phyloP scores from a whole-genome alignment of 1,140 invertebrate genomes.

The Melanaphis sacchari region DNA sequence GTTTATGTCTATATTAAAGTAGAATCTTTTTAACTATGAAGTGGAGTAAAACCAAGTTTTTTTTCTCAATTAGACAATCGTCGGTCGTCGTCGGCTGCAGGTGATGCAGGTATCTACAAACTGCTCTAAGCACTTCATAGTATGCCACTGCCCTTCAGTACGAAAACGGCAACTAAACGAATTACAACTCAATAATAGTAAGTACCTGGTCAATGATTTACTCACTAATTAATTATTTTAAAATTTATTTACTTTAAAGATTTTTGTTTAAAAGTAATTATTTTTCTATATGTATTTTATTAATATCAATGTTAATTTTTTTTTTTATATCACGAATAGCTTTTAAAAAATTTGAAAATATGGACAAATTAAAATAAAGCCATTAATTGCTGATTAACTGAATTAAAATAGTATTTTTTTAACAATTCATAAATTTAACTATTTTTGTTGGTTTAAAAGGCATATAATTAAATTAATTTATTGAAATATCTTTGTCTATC shows the following conservation, averaged over 20 bases:
- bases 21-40: not conserved
- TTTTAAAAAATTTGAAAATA: not conserved
- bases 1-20: not conserved
- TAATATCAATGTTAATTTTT: not conserved
- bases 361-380: not conserved
- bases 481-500: not conserved
- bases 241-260: not conserved
- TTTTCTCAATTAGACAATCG: not conserved
- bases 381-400: not conserved
- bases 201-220: not conserved
- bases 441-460: not conserved
- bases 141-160: not conserved
- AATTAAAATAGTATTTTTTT: not conserved
- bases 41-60: not conserved
- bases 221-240: not conserved
- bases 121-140: not conserved
- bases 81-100: not conserved
- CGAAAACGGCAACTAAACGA: not conserved
- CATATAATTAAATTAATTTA: not conserved
- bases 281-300: not conserved
- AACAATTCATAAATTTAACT: not conserved
- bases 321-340: not conserved
- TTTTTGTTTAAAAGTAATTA: not conserved
- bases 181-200: slow-evolving; percentile 6
- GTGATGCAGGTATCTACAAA: not conserved